Base-by-base conservation (phyloP, 2,888 invertebrate genomes). In the Lysandra bellargus region DNA sequence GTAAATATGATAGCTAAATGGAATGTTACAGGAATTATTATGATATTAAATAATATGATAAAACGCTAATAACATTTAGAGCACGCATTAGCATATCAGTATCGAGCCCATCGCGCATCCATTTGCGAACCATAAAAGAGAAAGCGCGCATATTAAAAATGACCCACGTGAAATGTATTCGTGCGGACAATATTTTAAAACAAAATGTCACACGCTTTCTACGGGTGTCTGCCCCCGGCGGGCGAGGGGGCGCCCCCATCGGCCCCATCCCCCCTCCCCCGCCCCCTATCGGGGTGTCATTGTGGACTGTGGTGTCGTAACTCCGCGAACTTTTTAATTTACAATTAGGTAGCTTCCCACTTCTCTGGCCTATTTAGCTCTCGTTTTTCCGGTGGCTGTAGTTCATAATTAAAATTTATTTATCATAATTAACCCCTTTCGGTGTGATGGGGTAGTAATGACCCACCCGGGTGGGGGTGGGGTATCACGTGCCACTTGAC, bases 271-370 rank as follows among this genome's bases (percentile, higher is more conserved):
- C 83, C 82, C 78, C 83, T 82, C 85, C 83, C 85, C 89, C 86
- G 86, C 85, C 88, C 85, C 85, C 87, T 86, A 84, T 86, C 86
- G 87, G 92, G 92, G 93, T 92, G 94, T 93, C 93, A 92, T 91
- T 94, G 93, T 93, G 93, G 94, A 94, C 94, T 94, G 94, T 93
- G 94, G 94, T 93, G 93, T 94, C 92, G 94, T 94, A 94, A 94
- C 94, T 94, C 91, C 90, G 92, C 93, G 93, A 94, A 94, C 94
- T 94, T 94, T 94, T 94, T 94, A 94, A 94, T 94, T 94, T 94
- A 94, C 94, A 94, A 94, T 94, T 94, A 94, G 93, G 93, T 94
- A 94, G 94, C 93, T 93, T 93, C 93, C 92, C 94, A 93, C 94
- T 93, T 94, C 93, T 92, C 92, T 93, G 93, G 90, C 93, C 93